Evolutionary conservation across 2,797 vertebrate genomes (phyloP), one percentile per base, ranked within the genome.

Genomic region (Syndactyla subalaris): DNA sequence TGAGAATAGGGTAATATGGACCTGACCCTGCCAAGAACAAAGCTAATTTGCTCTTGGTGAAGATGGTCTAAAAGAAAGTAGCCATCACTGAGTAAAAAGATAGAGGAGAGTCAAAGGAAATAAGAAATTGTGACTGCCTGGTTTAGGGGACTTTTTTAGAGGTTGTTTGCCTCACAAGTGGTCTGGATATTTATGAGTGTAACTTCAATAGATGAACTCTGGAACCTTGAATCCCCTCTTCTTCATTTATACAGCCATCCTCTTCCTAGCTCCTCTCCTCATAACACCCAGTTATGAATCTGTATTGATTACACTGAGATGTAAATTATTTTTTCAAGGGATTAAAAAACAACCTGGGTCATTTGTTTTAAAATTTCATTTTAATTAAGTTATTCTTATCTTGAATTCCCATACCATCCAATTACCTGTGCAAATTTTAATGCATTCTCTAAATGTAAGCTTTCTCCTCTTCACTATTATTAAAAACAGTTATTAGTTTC

Each of bases 391-490:
- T 93, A 76, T 93, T 94, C 93, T 96, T 97, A 94, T 96, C 88
- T 95, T 87, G 43, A 94, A 93, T 84, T 95, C 71, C 88, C 91
- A 92, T 79, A 83, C 93, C 89, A 68, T 91, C 67, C 83, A 95
- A 95, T 97, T 96, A 95, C 95, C 89, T 95, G 89, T 88, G 84
- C 65, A 94, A 87, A 91, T 94, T 95, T 92, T 94, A 95, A 92
- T 94, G 41, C 32, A 32, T 94, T 91, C 41, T 93, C 41, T 83
- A 96, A 92, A 88, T 45, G 57, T 63, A 93, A 90, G 43, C 27
- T 92, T 88, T 76, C 62, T 80, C 39, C 15, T 95, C 45, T 70
- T 58, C 49, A 16, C 15, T 75, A 36, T 80, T 96, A 89, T 91
- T 95, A 88, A 96, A 94, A 96, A 36, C 67, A 94, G 39, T 88